Conservation (phyloP, 2,888 invertebrate species). For the Archips xylosteana region DNA sequence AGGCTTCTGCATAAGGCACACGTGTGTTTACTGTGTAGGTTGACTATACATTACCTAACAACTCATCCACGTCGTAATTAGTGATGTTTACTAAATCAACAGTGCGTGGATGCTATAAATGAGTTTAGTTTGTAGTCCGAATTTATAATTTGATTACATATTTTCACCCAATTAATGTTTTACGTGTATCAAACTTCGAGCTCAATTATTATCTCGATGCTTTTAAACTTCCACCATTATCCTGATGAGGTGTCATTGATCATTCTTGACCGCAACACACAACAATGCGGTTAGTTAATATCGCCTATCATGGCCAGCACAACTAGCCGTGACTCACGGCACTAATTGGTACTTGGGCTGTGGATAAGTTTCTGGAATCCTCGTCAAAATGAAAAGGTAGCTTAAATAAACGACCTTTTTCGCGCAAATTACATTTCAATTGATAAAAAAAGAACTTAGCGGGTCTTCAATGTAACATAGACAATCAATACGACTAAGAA, state of each 20-base stretch:
- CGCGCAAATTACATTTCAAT: not conserved
- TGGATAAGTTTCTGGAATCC: not conserved
- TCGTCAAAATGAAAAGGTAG: not conserved
- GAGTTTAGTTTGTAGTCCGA: conserved; percentile 29
- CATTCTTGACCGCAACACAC: conserved; percentile 6
- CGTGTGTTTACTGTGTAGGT: not conserved
- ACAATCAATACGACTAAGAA: conserved; percentile 45
- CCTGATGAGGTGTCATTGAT: not conserved
- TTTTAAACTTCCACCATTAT: not conserved
- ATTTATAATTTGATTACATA: conserved; percentile 14
- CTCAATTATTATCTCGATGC: not conserved
- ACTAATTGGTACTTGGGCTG: not conserved
- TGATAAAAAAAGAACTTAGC: not conserved
- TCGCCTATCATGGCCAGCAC: not conserved
- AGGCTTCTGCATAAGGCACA: conserved; percentile 14
- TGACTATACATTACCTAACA: conserved; percentile 24
- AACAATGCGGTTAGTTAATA: conserved; percentile 5
- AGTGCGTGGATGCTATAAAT: conserved; percentile 32
- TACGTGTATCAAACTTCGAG: not conserved
- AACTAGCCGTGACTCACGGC: not conserved
- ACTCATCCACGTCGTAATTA: conserved; percentile 38
- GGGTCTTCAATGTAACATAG: conserved; percentile 25
- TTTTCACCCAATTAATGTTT: conserved; percentile 9
- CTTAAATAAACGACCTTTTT: not conserved
- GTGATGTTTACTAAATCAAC: conserved; percentile 40